phyloP scores from a whole-genome alignment of 2,113 vertebrate genomes.

The Uropsilus gracilis region DNA sequence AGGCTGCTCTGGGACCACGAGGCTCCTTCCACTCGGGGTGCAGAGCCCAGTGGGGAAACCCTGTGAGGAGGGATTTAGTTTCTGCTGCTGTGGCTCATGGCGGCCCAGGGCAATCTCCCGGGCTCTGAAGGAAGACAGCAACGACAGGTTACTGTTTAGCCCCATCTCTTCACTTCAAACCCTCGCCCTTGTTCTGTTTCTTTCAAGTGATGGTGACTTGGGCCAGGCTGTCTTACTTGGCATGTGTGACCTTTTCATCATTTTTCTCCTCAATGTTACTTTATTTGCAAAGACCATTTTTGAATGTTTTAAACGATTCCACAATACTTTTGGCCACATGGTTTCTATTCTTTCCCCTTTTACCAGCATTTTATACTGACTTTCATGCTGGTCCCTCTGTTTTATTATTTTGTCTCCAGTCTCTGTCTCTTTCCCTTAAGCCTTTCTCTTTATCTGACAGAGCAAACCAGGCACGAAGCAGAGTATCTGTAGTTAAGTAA shows the following conservation, averaged over 20 bases:
- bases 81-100: conserved; percentile 53
- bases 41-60: conserved; percentile 17
- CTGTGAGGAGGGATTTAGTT: conserved; percentile 24
- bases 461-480: conserved; percentile 42
- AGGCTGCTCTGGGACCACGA: conserved; percentile 72
- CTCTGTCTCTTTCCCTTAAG: conserved; percentile 31
- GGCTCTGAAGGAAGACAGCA: conserved; percentile 32
- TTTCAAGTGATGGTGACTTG: conserved; percentile 48
- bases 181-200: conserved; percentile 59
- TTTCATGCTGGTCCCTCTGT: conserved; percentile 50
- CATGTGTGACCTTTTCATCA: conserved; percentile 49
- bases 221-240: conserved; percentile 27
- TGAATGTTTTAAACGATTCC: not conserved
- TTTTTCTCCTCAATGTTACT: not conserved
- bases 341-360: conserved; percentile 61
- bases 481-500: conserved; percentile 20
- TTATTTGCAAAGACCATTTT: conserved; percentile 58
- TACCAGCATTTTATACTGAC: conserved; percentile 43
- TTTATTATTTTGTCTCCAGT: not conserved
- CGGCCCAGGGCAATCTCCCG: not conserved
- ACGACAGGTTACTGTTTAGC: conserved; percentile 27
- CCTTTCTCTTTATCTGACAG: conserved; percentile 55
- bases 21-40: not conserved
- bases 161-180: conserved; percentile 56
- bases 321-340: conserved; percentile 46